A percentile compares a stretch with the other conserved stretches of the same genome.
phyloP scores from a whole-genome alignment of 1,140 invertebrate genomes.

The Pseudomyrmex pallidus region DNA sequence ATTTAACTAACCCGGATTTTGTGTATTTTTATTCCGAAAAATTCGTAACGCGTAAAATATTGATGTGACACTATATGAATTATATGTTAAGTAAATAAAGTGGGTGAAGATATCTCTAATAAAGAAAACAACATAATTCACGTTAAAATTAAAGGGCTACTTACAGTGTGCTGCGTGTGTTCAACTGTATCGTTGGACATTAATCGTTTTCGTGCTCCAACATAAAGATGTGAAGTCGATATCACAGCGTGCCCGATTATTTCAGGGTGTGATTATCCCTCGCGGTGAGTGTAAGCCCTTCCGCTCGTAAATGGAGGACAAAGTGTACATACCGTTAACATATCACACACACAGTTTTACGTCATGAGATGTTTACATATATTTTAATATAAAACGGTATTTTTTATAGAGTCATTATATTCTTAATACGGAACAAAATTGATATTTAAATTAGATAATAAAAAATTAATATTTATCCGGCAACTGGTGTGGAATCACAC shows the following conservation, averaged over 20 bases:
- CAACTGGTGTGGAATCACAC: too few species aligned
- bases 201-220: slow-evolving; percentile 46
- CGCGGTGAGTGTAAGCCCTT: neutral
- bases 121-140: too few species aligned
- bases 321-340: slow-evolving; percentile 31
- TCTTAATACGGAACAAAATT: neutral
- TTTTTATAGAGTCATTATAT: slow-evolving; percentile 7
- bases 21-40: too few species aligned
- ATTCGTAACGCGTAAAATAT: too few species aligned
- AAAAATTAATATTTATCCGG: neutral
- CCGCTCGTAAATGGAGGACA: slow-evolving; percentile 28
- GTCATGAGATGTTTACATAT: neutral
- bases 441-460: neutral
- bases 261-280: slow-evolving; percentile 20
- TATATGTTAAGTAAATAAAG: too few species aligned
- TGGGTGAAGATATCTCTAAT: too few species aligned
- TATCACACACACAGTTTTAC: slow-evolving; percentile 12
- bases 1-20: too few species aligned
- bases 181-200: slow-evolving; percentile 3
- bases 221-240: slow-evolving; percentile 43
- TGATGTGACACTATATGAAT: too few species aligned
- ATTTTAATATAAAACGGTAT: neutral
- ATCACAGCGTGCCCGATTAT: slow-evolving; percentile 36
- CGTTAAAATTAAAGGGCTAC: slow-evolving; percentile 30
- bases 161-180: slow-evolving; percentile 20